Conservation (phyloP, 2,888 invertebrate genomes). For the Tolmerus cingulatus region DNA sequence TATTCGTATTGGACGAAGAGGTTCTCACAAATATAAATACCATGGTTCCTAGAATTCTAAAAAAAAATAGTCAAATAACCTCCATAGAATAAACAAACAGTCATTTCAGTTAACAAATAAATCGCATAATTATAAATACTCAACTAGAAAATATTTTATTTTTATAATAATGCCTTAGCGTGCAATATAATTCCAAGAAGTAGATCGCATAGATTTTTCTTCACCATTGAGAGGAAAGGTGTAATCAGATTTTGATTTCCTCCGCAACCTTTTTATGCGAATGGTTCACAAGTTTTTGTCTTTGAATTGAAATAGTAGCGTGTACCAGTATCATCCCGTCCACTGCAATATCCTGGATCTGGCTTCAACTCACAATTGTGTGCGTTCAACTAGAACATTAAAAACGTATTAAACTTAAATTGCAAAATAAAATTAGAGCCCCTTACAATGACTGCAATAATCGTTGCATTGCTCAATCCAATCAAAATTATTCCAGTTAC, state of each 20-base stretch:
- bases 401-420: background rate
- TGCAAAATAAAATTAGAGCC: background rate
- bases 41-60: too few relatives aligned
- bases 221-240: background rate
- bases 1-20: too few relatives aligned
- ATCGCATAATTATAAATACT: background rate
- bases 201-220: background rate
- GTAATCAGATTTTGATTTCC: background rate
- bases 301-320: background rate
- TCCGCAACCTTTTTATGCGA: background rate
- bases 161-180: too few relatives aligned
- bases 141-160: background rate
- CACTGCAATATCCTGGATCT: background rate
- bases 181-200: too few relatives aligned
- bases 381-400: background rate
- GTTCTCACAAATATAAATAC: too few relatives aligned
- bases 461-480: background rate
- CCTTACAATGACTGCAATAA: background rate
- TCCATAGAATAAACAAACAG: too few relatives aligned
- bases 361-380: background rate
- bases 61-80: too few relatives aligned
- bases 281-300: background rate
- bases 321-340: background rate
- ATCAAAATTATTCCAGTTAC: background rate
- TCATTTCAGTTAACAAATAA: too few relatives aligned